Evolutionary conservation across 2,113 vertebrate genomes (phyloP).

Genomic region (Seriola aureovittata): DNA sequence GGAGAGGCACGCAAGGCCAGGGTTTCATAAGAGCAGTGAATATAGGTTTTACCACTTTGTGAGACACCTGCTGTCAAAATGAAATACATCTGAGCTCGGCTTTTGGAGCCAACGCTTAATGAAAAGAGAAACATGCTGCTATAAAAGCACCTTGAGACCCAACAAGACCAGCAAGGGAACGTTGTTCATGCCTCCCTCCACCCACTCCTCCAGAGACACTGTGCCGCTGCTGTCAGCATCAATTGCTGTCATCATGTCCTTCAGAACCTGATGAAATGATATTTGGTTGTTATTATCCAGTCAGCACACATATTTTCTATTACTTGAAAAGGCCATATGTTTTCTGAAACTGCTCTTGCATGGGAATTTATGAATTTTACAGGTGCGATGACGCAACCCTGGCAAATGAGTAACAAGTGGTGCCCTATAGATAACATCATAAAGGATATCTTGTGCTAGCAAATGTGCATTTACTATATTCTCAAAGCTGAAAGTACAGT

Average conservation of each 20-base stretch:
- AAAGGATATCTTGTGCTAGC: conserved; percentile 14
- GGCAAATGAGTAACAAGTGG: conserved; percentile 45
- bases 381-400: background rate
- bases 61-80: conserved; percentile 45
- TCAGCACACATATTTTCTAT: conserved; percentile 11
- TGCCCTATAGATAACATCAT: background rate
- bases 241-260: conserved; percentile 95
- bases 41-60: conserved; percentile 7
- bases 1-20: conserved; percentile 23
- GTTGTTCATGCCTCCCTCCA: conserved; percentile 93
- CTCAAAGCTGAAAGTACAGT: background rate
- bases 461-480: background rate
- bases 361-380: background rate
- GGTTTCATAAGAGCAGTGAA: conserved; percentile 48
- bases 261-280: conserved; percentile 86
- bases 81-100: conserved; percentile 23
- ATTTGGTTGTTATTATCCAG: conserved; percentile 39
- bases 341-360: background rate
- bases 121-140: background rate
- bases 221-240: conserved; percentile 93
- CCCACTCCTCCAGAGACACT: conserved; percentile 93
- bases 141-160: conserved; percentile 87
- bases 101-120: background rate
- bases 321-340: background rate
- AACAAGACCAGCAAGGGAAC: conserved; percentile 92